Percentiles rank a stretch among this genome's conserved stretches.
phyloP scores from a whole-genome alignment of 2,797 vertebrate species.

The Neosilurus mollespiculum region DNA sequence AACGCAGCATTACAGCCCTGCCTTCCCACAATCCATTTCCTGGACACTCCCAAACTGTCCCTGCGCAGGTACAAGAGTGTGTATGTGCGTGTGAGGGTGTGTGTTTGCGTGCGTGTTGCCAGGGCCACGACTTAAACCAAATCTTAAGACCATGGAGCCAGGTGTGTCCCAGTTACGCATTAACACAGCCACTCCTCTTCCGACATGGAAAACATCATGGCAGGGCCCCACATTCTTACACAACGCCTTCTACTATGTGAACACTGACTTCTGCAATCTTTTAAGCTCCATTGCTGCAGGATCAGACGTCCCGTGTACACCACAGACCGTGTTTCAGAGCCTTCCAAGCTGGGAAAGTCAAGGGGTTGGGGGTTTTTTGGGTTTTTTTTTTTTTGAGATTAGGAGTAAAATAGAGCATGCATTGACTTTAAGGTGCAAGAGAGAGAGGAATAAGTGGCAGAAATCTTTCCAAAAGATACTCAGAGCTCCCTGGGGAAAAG shows the following conservation, averaged over 20 bases:
- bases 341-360: background rate
- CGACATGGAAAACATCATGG: conserved; percentile 55
- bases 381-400: background rate
- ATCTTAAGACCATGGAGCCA: conserved; percentile 48
- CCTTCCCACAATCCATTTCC: conserved; percentile 29
- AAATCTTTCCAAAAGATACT: background rate
- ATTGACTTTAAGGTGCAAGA: background rate
- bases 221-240: conserved; percentile 39
- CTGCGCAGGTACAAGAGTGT: conserved; percentile 22
- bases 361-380: too few species aligned
- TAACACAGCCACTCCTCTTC: conserved; percentile 58
- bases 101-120: conserved; percentile 33
- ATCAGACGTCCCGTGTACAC: conserved; percentile 16
- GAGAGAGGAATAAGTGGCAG: background rate
- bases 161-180: conserved; percentile 68
- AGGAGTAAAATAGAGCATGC: background rate
- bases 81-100: conserved; percentile 5
- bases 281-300: background rate
- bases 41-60: conserved; percentile 42
- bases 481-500: background rate
- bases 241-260: conserved; percentile 52
- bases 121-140: conserved; percentile 32
- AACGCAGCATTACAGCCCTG: conserved; percentile 7
- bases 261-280: conserved; percentile 7
- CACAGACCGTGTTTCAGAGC: conserved; percentile 15